Base-by-base conservation (phyloP, 1,140 invertebrate species). In the Cotesia vestalis region DNA sequence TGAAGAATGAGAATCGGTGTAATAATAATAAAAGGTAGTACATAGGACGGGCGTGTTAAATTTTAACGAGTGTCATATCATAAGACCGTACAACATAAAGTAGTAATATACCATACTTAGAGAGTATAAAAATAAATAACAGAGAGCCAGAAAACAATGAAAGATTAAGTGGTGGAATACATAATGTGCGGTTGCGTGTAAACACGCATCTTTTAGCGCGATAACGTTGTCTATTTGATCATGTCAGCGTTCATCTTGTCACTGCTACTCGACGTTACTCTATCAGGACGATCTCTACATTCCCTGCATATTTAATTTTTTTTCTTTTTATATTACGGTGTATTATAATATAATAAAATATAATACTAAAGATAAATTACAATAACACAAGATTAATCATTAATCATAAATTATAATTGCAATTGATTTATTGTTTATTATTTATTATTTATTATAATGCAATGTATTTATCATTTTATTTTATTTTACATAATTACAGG, bases 401-500 rank as follows among this genome's bases (percentile, higher is more conserved):
- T 46, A 8, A 46, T 57, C 53, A 20, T n/a, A 57, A 57, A 57
- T 20, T 68, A 40, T 11, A 36, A 11, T 27, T 2, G 27, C 27
- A 27, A 64, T n/a, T 20, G 11, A 27, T 27, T 27, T 27, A 27
- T 27, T 27, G 2, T 27, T 27, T 27, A 2, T 27, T 27, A 27
- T 27, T 27, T 27, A 27, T 27, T 27, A 27, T 27, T 27, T 27
- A 27, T 27, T 27, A 27, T 27, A 27, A 27, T 27, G 27, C 27
- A 14, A 40, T 4, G 3, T 35, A 35, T 11, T 17, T 27, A 55
- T 12, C 20, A 51, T 66, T 8, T 55, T 11, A 57, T 8, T 27
- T 60, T 36, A 14, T 61, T 61, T 60, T 69, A 63, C 63, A 20
- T 59, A 51, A 55, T 82, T 83, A 66, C 73, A 86, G 85, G 81